Evolutionary conservation across 2,888 invertebrate species (phyloP).

Genomic region (Galerucella nymphaeae): DNA sequence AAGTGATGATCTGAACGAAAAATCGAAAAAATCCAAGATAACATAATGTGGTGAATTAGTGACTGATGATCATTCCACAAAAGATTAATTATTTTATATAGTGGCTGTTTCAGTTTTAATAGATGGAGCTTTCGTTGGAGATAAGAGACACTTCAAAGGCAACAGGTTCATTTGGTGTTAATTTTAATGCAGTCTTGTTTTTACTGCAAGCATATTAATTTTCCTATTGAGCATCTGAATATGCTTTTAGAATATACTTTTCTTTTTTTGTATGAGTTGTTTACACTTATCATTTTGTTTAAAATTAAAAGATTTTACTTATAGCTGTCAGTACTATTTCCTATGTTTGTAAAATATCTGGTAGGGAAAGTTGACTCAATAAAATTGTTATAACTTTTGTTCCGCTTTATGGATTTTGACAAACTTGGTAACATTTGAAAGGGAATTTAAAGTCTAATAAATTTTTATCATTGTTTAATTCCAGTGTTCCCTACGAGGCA

Average conservation of each 20-base stretch:
- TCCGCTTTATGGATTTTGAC: too few relatives aligned
- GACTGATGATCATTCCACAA: slow-evolving; percentile 53
- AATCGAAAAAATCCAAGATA: slow-evolving; percentile 45
- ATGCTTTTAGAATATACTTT: neutral
- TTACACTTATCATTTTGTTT: slow-evolving; percentile 24
- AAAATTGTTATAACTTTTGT: too few relatives aligned
- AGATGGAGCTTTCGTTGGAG: slow-evolving; percentile 46
- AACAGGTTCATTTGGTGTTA: slow-evolving; percentile 56
- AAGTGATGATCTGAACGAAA: slow-evolving; percentile 16
- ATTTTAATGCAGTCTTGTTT: slow-evolving; percentile 53
- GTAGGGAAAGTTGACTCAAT: too few relatives aligned
- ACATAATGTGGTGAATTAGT: slow-evolving; percentile 52
- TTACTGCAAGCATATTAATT: slow-evolving; percentile 48
- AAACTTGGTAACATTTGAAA: too few relatives aligned
- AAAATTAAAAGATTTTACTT: slow-evolving; percentile 9
- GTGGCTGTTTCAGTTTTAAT: slow-evolving; percentile 44
- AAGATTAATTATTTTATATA: slow-evolving; percentile 55
- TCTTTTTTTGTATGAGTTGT: neutral
- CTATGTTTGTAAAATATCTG: too few relatives aligned
- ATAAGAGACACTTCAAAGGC: slow-evolving; percentile 47
- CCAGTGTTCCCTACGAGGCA: too few relatives aligned
- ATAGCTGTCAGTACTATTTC: neutral
- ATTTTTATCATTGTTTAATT: too few relatives aligned
- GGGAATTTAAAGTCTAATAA: too few relatives aligned
- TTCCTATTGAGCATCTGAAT: slow-evolving; percentile 36